Conservation (phyloP, 2,888 invertebrate genomes). For the Melolontha melolontha region DNA sequence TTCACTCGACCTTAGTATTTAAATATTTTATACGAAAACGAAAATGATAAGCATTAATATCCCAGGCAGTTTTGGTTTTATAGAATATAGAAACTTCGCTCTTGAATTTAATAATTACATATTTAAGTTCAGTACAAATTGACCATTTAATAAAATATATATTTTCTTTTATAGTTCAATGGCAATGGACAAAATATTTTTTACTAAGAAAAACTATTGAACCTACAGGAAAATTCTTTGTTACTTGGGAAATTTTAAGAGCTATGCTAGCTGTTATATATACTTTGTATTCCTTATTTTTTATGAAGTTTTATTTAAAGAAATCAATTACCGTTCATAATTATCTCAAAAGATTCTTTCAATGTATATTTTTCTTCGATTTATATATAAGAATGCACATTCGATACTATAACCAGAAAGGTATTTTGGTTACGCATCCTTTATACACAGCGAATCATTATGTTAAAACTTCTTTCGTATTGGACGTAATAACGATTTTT, state of each 20-base stretch:
- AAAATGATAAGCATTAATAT: too few species aligned
- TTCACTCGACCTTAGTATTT: too few species aligned
- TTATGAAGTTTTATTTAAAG: constrained; percentile 17
- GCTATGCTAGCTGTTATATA: constrained; percentile 10
- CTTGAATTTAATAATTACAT: too few species aligned
- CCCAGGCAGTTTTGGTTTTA: too few species aligned
- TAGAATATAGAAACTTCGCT: too few species aligned
- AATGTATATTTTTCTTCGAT: constrained; percentile 11
- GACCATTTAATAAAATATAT: too few species aligned
- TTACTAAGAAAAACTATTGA: constrained; percentile 19
- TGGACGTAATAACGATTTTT: constrained; percentile 65
- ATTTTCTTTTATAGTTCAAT: constrained; percentile 1
- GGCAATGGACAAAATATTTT: constrained; percentile 25
- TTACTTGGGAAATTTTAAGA: constrained; percentile 30
- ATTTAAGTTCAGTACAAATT: too few species aligned
- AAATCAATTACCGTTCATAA: background rate
- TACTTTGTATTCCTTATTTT: constrained; percentile 12
- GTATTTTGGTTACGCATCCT: constrained; percentile 36
- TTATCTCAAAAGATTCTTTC: background rate
- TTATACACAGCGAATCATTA: constrained; percentile 53
- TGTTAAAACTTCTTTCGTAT: constrained; percentile 62
- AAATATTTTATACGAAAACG: too few species aligned
- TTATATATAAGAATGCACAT: constrained; percentile 37
- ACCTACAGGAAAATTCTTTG: constrained; percentile 26
- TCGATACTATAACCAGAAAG: constrained; percentile 34